Base-by-base conservation (phyloP, 2,888 invertebrate genomes). In the Drosophila subsilvestris region DNA sequence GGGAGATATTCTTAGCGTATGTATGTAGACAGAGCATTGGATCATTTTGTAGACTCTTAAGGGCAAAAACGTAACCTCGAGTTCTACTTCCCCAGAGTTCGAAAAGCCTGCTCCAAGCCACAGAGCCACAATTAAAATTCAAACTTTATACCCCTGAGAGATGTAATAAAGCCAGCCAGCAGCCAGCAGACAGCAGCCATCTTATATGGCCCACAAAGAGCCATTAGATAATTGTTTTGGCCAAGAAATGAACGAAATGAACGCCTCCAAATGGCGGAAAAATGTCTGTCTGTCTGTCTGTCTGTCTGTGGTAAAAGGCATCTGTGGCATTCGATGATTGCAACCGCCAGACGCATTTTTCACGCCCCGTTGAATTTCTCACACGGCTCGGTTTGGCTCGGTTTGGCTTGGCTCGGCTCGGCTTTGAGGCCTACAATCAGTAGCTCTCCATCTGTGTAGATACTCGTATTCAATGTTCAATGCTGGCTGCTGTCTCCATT, bases 351-450 rank as follows among this genome's bases (percentile, higher is more conserved):
- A 66, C 60, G 74, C 80, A 74, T 70, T 72, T 61, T 80, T 84
- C 73, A 80, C 81, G 81, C 75, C 73, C 68, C 70, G 81, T 54
- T 74, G 67, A 68, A 50, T 65, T 53, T 42, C 37, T 6, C 37
- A 37, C 57, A 47, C 32, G 27, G 9, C 51, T n/a, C n/a, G n/a
- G n/a, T n/a, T n/a, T n/a, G n/a, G n/a, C n/a, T n/a, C n/a, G n/a
- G n/a, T n/a, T n/a, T n/a, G n/a, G n/a, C n/a, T n/a, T n/a, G n/a
- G n/a, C n/a, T 61, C 66, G 74, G 76, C 61, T 82, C 25, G 53
- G 22, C 47, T 63, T 63, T 29, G 5, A 44, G 59, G 51, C 59
- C 43, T 51, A n/a, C 51, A 59, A 25, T 25, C 5, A 22, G 42
- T 20, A 3, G 18, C 12, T 14, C 17, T 32, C 18, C 14, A 9